Conservation (phyloP, 2,888 invertebrate genomes). For the Incurvaria masculella region DNA sequence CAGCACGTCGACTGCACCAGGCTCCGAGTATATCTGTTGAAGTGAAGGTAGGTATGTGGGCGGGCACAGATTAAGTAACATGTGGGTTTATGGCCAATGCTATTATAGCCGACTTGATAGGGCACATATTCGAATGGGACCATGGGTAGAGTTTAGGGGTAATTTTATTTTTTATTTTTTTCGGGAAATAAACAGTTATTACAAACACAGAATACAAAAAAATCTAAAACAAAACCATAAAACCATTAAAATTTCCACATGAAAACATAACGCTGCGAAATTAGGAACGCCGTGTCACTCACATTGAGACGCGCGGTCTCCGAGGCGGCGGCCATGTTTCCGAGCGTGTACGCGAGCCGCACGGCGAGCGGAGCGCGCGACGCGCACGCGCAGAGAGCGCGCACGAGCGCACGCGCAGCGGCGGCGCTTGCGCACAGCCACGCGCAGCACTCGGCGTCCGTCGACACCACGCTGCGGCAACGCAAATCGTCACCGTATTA, state of each 20-base stretch:
- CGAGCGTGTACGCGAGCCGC: constrained; percentile 76
- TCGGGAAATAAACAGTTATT: no score
- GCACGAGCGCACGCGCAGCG: constrained; percentile 57
- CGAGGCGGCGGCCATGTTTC: constrained; percentile 79
- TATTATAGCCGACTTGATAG: no score
- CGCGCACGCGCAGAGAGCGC: constrained; percentile 63
- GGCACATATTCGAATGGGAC: no score
- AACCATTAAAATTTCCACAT: no score
- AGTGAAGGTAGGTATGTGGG: background rate
- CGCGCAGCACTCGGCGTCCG: constrained; percentile 69
- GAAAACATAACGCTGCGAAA: no score
- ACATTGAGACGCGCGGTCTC: constrained; percentile 61
- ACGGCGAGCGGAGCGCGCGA: constrained; percentile 70
- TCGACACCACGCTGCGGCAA: constrained; percentile 70
- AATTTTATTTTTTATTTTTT: no score
- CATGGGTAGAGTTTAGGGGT: no score
- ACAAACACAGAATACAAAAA: no score
- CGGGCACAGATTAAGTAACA: no score
- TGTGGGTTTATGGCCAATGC: no score
- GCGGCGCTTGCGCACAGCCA: constrained; percentile 56
- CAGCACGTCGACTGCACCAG: constrained; percentile 44
- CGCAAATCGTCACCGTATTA: no score
- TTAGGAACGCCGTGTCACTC: constrained; percentile 11
- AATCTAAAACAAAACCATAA: no score
- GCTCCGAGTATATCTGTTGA: constrained; percentile 42